Conservation (phyloP, 2,113 vertebrate species). For the Tragelaphus strepsiceros region DNA sequence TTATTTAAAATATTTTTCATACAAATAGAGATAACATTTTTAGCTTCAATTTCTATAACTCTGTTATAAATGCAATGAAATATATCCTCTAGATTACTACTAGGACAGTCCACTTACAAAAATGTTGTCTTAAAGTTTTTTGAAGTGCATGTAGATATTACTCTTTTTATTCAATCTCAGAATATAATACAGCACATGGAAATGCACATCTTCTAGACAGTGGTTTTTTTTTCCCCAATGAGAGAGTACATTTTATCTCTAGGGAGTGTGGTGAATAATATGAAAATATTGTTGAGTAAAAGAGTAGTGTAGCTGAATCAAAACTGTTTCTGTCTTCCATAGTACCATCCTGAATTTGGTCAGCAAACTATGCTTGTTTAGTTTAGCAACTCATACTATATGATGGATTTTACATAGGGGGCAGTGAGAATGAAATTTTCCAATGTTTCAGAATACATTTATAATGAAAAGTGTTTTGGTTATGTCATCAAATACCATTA, state of each 20-base stretch:
- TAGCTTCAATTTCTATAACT: not conserved
- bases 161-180: not conserved
- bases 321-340: slow-evolving; percentile 54
- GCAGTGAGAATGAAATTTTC: slow-evolving; percentile 43
- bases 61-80: not conserved
- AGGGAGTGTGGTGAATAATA: not conserved
- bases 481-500: slow-evolving; percentile 51
- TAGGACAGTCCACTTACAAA: not conserved
- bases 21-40: slow-evolving; percentile 9
- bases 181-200: not conserved
- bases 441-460: slow-evolving; percentile 33
- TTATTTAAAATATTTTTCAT: not conserved
- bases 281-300: not conserved
- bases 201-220: not conserved
- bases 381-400: slow-evolving; percentile 22
- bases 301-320: slow-evolving; percentile 24
- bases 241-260: not conserved
- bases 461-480: slow-evolving; percentile 39
- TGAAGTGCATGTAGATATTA: not conserved
- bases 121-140: slow-evolving; percentile 20
- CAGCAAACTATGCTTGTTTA: not conserved
- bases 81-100: not conserved
- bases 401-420: slow-evolving; percentile 30
- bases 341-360: not conserved
- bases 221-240: not conserved